Conservation (phyloP, 30 jellyfish, hydroid and myxozoan genomes). For the Pseudorhiza aurosa region DNA sequence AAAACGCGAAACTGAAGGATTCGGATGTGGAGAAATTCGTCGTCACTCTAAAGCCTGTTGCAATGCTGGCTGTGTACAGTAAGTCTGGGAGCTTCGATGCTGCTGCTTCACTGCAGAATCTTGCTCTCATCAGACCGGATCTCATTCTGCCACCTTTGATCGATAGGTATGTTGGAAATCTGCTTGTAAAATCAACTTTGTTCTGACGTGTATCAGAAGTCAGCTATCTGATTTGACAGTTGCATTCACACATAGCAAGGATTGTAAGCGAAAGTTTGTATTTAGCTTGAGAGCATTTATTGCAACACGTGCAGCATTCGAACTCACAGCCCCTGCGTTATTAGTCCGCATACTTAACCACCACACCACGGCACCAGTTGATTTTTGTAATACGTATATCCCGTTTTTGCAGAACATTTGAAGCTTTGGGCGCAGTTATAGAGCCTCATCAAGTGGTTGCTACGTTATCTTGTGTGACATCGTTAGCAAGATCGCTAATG, state of each 20-base stretch:
- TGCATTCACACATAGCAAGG: too few species aligned
- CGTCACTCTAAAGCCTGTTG: constrained; percentile 67
- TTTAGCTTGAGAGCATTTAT: too few species aligned
- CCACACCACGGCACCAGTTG: too few species aligned
- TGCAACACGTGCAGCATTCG: too few species aligned
- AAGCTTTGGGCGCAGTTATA: constrained; percentile 85
- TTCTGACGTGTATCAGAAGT: too few species aligned
- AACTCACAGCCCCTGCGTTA: too few species aligned
- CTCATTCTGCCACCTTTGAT: constrained; percentile 75
- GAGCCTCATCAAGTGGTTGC: constrained; percentile 97
- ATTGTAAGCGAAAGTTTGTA: too few species aligned
- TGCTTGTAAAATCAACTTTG: too few species aligned
- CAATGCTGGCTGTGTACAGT: constrained; percentile 84
- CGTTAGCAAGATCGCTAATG: constrained; percentile 73
- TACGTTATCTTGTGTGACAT: constrained; percentile 85
- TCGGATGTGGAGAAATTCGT: constrained; percentile 73
- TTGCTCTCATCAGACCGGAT: constrained; percentile 79
- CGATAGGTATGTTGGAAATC: constrained; percentile 74
- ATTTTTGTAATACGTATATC: too few species aligned
- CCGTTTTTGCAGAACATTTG: constrained; percentile 70
- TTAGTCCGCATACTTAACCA: too few species aligned
- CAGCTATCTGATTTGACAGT: too few species aligned
- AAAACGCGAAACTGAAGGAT: constrained; percentile 68
- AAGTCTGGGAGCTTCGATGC: constrained; percentile 70
- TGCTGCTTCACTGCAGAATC: constrained; percentile 78